Base-by-base conservation (phyloP, 2,113 vertebrate genomes). In the Psilopsiagon aymara region DNA sequence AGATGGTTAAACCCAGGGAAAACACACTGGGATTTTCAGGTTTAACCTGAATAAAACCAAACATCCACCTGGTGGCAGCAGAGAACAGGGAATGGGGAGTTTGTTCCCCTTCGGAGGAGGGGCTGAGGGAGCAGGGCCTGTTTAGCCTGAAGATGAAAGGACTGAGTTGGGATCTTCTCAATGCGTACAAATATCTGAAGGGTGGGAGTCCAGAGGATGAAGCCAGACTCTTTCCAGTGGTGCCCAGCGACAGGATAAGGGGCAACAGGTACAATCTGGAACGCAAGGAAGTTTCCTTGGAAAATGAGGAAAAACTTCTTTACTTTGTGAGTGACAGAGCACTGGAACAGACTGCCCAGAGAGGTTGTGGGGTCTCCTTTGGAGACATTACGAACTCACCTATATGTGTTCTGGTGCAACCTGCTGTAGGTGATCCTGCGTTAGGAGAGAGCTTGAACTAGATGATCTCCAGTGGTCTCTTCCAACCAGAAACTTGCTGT, bases 21-120 rank as follows among this genome's bases (percentile, higher is more conserved):
- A 77, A 73, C 1, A 3, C 5, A 0, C 3, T 2, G 3, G 17
- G 47, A 35, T 67, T 57, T 28, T 13, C 60, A 31, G 28, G 25
- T 41, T 60, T 39, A 17, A 13, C 13, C 13, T 57, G 88, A 80
- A 81, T 27, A 33, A 66, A 90, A 35, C 6, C 18, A 69, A 82
- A 28, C 1, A 62, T 80, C 97, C 97, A 97, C 97, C 78, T 23
- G 97, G 89, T 95, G 97, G 95, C 91, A 95, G 97, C 97, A 97
- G 92, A 97, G 90, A 92, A 95, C 82, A 1, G 31, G 43, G 67
- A 95, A 95, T 95, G 80, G 24, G 20, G 13, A n/a, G 15, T 57
- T 14, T 23, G 13, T 23, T 14, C 55, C 33, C 10, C 20, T 9
- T 23, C 4, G 33, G 57, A 23, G 55, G 13, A 10, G 53, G 7